Conservation (phyloP, 2,797 vertebrate genomes). For the Phrynocephalus forsythii region DNA sequence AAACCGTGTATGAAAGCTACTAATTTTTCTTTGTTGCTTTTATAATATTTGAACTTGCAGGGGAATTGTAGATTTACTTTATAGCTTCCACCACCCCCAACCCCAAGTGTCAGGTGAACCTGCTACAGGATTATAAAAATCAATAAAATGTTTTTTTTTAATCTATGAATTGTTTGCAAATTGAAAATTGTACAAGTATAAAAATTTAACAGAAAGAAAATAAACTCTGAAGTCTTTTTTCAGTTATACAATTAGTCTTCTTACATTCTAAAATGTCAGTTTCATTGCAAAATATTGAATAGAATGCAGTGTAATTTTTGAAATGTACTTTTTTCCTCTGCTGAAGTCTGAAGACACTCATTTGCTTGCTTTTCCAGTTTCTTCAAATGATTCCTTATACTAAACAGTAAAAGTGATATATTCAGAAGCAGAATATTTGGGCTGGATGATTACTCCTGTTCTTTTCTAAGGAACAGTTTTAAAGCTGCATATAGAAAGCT, state of each 20-base stretch:
- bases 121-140: neutral
- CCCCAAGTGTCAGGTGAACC: neutral
- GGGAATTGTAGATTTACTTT: conserved; percentile 6
- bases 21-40: neutral
- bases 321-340: conserved; percentile 1
- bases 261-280: neutral
- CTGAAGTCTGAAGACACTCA: neutral
- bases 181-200: conserved; percentile 16
- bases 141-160: conserved; percentile 37
- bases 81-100: neutral
- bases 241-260: conserved; percentile 23
- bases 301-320: neutral
- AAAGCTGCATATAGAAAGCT: neutral
- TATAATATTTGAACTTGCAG: neutral
- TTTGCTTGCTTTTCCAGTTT: neutral
- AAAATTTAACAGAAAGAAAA: neutral
- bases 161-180: conserved; percentile 26
- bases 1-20: conserved; percentile 14
- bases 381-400: neutral
- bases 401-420: neutral
- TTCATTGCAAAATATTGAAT: neutral
- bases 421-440: neutral
- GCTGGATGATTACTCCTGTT: neutral
- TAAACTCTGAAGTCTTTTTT: neutral
- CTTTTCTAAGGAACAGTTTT: neutral